Conservation (phyloP, 2,888 invertebrate genomes). For the Ectemnius cavifrons region DNA sequence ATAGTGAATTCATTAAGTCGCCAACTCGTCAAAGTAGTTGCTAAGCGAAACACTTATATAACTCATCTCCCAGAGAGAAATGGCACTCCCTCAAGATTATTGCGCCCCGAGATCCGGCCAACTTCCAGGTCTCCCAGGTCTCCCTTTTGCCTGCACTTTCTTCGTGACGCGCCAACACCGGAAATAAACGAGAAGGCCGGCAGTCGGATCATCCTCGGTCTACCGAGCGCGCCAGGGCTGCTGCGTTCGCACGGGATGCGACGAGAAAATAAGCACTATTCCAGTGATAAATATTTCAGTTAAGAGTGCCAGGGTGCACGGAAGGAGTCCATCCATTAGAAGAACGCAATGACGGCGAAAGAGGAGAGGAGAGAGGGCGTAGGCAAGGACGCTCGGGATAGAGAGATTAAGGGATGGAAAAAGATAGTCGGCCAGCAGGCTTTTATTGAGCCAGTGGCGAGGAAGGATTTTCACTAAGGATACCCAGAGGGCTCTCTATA, state of each 20-base stretch:
- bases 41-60: no score
- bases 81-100: no score
- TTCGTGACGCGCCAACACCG: background rate
- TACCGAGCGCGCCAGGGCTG: background rate
- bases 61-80: no score
- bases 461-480: no score
- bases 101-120: no score
- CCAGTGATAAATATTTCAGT: conserved; percentile 48
- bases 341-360: background rate
- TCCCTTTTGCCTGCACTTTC: no score
- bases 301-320: conserved; percentile 14
- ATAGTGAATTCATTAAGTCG: no score
- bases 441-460: no score
- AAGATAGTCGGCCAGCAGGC: conserved; percentile 10
- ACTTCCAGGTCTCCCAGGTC: no score
- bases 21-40: no score
- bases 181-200: background rate
- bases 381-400: conserved; percentile 1
- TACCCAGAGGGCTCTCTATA: conserved; percentile 10
- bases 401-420: conserved; percentile 15
- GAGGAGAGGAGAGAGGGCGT: background rate
- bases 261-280: conserved; percentile 25
- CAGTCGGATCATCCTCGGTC: background rate
- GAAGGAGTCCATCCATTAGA: conserved; percentile 38
- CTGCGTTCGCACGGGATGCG: no score